A percentile compares a stretch with the other conserved stretches of the same genome.
phyloP scores from a whole-genome alignment of 2,113 vertebrate species.

The Pseudopodoces humilis region DNA sequence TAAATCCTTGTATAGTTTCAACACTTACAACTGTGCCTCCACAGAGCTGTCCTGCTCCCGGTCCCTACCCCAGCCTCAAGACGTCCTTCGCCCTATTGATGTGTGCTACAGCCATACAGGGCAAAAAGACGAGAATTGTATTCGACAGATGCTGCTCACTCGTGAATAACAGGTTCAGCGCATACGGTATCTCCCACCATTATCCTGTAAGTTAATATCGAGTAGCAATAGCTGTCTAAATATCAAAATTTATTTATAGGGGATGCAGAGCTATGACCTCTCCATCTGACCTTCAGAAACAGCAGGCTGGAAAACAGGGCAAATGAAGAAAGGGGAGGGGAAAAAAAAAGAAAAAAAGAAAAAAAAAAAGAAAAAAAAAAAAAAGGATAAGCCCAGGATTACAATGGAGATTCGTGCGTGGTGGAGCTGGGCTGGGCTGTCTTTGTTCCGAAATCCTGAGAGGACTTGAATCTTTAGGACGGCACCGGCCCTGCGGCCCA shows the following conservation, averaged over 20 bases:
- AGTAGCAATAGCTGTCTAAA: constrained; percentile 72
- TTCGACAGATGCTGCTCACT: constrained; percentile 82
- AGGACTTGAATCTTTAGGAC: neutral
- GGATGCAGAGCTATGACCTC: constrained; percentile 44
- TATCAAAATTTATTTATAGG: constrained; percentile 74
- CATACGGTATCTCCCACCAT: constrained; percentile 72
- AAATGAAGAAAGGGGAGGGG: neutral
- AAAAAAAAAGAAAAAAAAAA: no score
- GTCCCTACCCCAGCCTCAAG: constrained; percentile 46
- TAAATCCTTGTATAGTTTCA: neutral
- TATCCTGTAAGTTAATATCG: constrained; percentile 78
- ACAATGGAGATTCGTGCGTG: neutral
- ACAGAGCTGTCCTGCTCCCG: neutral
- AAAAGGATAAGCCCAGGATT: neutral
- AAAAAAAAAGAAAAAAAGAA: neutral
- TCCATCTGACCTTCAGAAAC: constrained; percentile 63
- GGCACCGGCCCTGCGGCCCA: neutral
- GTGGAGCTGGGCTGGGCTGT: neutral
- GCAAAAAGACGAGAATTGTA: constrained; percentile 76
- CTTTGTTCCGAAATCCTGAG: constrained; percentile 41
- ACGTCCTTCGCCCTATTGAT: constrained; percentile 77
- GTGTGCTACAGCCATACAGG: constrained; percentile 57
- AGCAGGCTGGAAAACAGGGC: constrained; percentile 25
- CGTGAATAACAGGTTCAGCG: constrained; percentile 81
- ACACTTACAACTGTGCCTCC: neutral